phyloP scores from a whole-genome alignment of 2,888 invertebrate species.

The Hemistola chrysoprasaria region DNA sequence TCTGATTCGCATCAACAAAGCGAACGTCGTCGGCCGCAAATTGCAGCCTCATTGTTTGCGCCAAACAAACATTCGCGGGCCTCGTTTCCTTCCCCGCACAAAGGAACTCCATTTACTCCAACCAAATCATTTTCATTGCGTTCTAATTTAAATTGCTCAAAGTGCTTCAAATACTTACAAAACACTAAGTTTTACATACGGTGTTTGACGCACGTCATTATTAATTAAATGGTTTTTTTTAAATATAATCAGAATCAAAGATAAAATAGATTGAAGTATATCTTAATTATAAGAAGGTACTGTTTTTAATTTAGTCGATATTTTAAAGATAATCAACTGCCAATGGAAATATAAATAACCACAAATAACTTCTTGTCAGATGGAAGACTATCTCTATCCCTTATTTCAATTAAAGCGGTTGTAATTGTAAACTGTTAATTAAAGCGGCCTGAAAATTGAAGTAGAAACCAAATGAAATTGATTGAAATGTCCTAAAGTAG shows the following conservation, averaged over 20 bases:
- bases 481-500: constrained; percentile 16
- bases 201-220: too few relatives aligned
- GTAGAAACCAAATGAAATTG: constrained; percentile 20
- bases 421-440: constrained; percentile 19
- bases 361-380: constrained; percentile 2
- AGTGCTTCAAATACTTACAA: constrained; percentile 20
- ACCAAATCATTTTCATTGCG: constrained; percentile 65
- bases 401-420: constrained; percentile 11
- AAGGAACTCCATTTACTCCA: constrained; percentile 69
- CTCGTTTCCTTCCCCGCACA: constrained; percentile 65
- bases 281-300: too few relatives aligned
- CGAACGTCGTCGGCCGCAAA: constrained; percentile 68
- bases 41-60: constrained; percentile 76
- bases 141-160: constrained; percentile 54
- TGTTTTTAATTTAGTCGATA: too few relatives aligned
- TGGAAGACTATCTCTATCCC: constrained; percentile 3
- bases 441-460: constrained; percentile 19
- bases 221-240: too few relatives aligned
- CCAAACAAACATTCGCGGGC: constrained; percentile 70
- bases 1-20: constrained; percentile 73
- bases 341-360: background rate
- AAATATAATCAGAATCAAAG: too few relatives aligned
- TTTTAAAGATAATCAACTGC: too few relatives aligned
- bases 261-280: too few relatives aligned
- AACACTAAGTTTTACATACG: too few relatives aligned